These are phyloP conservation scores for Apteryx mantelli DNA, from an alignment of 2,113 vertebrate genomes.

Conservation along the genomic window DNA sequence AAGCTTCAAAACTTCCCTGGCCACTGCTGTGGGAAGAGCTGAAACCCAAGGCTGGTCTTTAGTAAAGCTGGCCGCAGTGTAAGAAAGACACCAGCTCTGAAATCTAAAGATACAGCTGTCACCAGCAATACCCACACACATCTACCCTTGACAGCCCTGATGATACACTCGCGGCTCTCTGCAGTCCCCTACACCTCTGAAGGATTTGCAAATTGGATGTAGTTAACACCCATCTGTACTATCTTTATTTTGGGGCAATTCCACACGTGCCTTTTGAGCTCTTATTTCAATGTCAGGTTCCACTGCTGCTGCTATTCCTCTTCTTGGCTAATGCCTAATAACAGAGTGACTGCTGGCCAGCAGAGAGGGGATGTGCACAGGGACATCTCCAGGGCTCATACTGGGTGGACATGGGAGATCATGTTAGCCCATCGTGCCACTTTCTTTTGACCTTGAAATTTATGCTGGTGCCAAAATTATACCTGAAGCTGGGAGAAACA, in stretches of 20 bases:
- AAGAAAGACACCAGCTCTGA: not conserved
- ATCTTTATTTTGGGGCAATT: not conserved
- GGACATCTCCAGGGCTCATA: not conserved
- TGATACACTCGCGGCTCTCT: not conserved
- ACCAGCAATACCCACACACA: not conserved
- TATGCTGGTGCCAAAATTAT: not conserved
- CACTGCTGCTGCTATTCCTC: not conserved
- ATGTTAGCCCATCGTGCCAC: not conserved
- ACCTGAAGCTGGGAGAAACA: not conserved
- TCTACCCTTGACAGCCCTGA: not conserved
- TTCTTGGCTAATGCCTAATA: not conserved
- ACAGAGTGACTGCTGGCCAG: fast-evolving
- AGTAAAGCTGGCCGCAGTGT: not conserved
- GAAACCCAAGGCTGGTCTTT: not conserved
- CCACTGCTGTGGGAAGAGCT: not conserved
- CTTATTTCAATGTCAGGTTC: not conserved
- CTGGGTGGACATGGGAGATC: not conserved
- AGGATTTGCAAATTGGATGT: not conserved
- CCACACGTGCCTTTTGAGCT: not conserved
- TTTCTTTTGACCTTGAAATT: not conserved
- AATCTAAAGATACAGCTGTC: fast-evolving
- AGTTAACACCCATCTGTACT: not conserved
- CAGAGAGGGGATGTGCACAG: not conserved
- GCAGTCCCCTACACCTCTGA: too few relatives aligned
- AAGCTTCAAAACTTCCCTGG: not conserved